These are phyloP conservation scores for Pissodes strobi DNA, from an alignment of 1,140 invertebrate species.

Conservation along the genomic window DNA sequence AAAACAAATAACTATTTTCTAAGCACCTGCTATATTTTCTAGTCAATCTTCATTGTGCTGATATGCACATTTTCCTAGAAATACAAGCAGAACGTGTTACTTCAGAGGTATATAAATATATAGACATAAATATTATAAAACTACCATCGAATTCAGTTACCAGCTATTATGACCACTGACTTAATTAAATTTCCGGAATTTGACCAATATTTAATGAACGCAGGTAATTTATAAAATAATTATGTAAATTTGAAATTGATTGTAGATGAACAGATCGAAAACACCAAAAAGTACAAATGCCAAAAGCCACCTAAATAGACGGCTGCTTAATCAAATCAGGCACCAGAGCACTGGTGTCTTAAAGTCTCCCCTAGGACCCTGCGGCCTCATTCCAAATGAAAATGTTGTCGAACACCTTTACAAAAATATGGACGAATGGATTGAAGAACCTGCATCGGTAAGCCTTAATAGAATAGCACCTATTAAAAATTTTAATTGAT, in stretches of 20 bases:
- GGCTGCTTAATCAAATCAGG: conserved; percentile 14
- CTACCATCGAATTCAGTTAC: too few species aligned
- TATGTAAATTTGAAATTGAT: neutral
- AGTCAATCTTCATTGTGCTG: too few species aligned
- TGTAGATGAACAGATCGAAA: conserved; percentile 7
- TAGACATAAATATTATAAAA: too few species aligned
- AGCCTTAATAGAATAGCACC: conserved; percentile 55
- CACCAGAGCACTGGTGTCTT: conserved; percentile 21
- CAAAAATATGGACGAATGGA: conserved; percentile 58
- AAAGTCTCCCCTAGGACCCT: conserved; percentile 39
- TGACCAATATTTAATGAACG: too few species aligned
- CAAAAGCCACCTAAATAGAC: neutral
- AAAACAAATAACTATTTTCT: too few species aligned
- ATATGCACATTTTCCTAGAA: too few species aligned
- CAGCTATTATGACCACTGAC: too few species aligned
- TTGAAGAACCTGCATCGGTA: conserved; percentile 62
- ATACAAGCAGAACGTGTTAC: too few species aligned
- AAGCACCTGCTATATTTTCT: too few species aligned
- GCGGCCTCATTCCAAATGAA: conserved; percentile 55
- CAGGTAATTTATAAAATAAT: neutral
- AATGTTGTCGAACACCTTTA: conserved; percentile 61
- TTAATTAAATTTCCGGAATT: too few species aligned
- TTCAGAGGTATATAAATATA: too few species aligned
- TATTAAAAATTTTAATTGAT: too few species aligned
- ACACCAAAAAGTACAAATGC: neutral